Percentiles rank a stretch among this genome's conserved stretches.
Evolutionary conservation across 2,113 vertebrate genomes (phyloP).

Genomic region (Oreochromis aureus): DNA sequence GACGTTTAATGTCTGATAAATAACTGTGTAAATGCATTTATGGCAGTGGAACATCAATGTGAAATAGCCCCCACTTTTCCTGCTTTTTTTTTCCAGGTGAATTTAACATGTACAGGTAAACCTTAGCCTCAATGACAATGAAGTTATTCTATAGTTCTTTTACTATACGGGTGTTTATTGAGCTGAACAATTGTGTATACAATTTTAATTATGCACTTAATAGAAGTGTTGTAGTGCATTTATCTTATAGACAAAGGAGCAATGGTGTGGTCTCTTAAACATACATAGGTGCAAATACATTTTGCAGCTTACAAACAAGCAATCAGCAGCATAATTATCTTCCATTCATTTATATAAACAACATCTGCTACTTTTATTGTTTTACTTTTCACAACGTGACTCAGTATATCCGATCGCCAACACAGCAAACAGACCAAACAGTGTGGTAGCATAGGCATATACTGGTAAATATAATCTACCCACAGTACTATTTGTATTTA

Average conservation of each 20-base stretch:
- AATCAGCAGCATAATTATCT: neutral
- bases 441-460: accelerated
- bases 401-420: neutral
- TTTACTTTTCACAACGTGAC: neutral
- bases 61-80: neutral
- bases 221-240: neutral
- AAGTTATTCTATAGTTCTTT: neutral
- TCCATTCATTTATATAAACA: neutral
- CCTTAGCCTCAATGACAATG: neutral
- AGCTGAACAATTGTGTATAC: neutral
- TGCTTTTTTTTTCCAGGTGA: neutral
- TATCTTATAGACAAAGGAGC: neutral
- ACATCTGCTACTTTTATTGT: neutral
- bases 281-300: neutral
- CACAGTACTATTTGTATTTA: neutral
- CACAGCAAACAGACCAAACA: neutral
- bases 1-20: neutral
- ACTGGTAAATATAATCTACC: neutral
- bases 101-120: neutral
- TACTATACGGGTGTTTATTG: neutral
- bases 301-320: neutral
- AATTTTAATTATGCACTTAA: neutral
- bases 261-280: neutral
- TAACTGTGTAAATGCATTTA: neutral
- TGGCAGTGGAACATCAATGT: neutral